Percentiles rank a stretch among this genome's conserved stretches.
phyloP scores from a whole-genome alignment of 2,797 vertebrate species.

The Cygnus olor region DNA sequence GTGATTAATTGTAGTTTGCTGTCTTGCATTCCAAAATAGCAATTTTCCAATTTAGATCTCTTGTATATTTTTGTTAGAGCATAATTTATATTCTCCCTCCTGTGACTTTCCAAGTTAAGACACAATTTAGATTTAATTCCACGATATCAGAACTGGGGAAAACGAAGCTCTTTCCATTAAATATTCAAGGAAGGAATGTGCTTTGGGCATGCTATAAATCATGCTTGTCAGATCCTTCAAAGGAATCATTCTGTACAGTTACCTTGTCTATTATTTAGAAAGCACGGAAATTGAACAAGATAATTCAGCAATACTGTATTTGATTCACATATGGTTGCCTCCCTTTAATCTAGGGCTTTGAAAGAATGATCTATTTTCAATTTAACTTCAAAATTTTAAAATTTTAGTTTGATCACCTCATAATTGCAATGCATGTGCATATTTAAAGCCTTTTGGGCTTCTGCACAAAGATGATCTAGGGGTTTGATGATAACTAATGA shows the following conservation, averaged over 20 bases:
- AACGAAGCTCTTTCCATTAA: slow-evolving; percentile 72
- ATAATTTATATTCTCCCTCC: slow-evolving; percentile 75
- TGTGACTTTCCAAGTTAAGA: slow-evolving; percentile 70
- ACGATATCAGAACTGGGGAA: slow-evolving; percentile 72
- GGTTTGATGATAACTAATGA: slow-evolving; percentile 75
- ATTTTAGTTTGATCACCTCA: slow-evolving; percentile 77
- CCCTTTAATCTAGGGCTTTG: slow-evolving; percentile 74
- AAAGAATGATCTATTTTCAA: slow-evolving; percentile 76
- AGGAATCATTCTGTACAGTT: slow-evolving; percentile 70
- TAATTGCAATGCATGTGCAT: slow-evolving; percentile 69
- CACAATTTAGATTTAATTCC: slow-evolving; percentile 74
- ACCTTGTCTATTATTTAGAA: slow-evolving; percentile 80
- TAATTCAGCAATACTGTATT: slow-evolving; percentile 62
- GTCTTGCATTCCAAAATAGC: slow-evolving; percentile 75
- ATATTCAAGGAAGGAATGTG: slow-evolving; percentile 73
- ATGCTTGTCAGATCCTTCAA: slow-evolving; percentile 78
- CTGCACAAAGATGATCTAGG: slow-evolving; percentile 57
- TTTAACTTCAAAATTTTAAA: slow-evolving; percentile 76
- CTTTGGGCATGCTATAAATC: slow-evolving; percentile 78
- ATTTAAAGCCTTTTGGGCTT: slow-evolving; percentile 63
- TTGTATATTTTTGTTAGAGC: slow-evolving; percentile 66
- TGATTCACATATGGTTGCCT: slow-evolving; percentile 75
- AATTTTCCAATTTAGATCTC: slow-evolving; percentile 80
- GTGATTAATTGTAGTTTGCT: slow-evolving; percentile 78
- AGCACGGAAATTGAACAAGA: slow-evolving; percentile 66